Conservation (phyloP, 2,113 vertebrate species). For the Rhinolophus ferrumequinum region DNA sequence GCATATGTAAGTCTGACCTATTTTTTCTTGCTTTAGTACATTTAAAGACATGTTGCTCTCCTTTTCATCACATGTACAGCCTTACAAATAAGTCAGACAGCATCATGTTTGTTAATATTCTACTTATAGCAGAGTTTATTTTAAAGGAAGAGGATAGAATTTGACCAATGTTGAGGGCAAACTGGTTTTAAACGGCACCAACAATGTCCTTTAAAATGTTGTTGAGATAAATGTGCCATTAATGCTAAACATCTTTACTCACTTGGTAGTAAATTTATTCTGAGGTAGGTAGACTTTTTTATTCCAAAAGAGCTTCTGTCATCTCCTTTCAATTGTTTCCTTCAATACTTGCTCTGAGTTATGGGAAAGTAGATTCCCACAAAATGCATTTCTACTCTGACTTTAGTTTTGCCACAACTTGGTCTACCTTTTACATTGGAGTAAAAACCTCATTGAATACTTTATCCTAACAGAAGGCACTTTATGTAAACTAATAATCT, state of each 20-base stretch:
- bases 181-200: not conserved
- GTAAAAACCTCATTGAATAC: not conserved
- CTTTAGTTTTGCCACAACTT: slow-evolving; percentile 40
- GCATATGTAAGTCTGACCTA: not conserved
- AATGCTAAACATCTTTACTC: not conserved
- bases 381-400: slow-evolving; percentile 31
- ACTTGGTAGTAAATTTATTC: slow-evolving; percentile 34
- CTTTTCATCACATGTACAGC: not conserved
- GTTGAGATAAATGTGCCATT: not conserved
- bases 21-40: not conserved
- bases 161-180: not conserved
- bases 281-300: not conserved
- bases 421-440: not conserved
- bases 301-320: not conserved
- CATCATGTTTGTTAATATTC: not conserved
- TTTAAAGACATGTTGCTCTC: not conserved
- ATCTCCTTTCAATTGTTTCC: not conserved
- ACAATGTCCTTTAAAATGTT: not conserved
- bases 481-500: not conserved
- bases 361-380: not conserved
- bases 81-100: not conserved
- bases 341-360: not conserved
- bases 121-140: not conserved
- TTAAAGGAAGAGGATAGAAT: slow-evolving; percentile 42
- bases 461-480: slow-evolving; percentile 37